Evolutionary conservation across 2,888 invertebrate species (phyloP).

Genomic region (Coremacera marginata): DNA sequence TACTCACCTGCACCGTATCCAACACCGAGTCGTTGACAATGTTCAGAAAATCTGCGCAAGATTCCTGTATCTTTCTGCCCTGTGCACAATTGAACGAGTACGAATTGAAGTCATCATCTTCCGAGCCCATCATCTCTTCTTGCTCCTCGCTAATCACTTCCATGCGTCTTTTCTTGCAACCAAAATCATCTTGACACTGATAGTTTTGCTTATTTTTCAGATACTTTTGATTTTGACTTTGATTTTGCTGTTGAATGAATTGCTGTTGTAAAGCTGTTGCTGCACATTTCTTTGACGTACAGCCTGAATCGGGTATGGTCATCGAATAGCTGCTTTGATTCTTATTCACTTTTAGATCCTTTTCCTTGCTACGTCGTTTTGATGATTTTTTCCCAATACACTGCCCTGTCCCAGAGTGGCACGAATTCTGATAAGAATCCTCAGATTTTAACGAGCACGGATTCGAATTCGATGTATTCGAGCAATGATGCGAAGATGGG

Average conservation of each 20-base stretch:
- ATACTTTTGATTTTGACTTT: conserved; percentile 29
- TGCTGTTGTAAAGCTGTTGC: not conserved
- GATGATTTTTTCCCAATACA: not conserved
- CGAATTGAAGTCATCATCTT: conserved; percentile 16
- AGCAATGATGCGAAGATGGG: no score
- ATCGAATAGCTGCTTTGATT: not conserved
- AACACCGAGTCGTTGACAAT: conserved; percentile 60
- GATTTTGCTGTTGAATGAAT: not conserved
- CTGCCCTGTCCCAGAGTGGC: not conserved
- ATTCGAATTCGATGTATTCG: no score
- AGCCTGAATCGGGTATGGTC: not conserved
- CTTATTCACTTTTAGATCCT: not conserved
- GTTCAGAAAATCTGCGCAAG: conserved; percentile 61
- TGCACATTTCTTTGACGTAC: not conserved
- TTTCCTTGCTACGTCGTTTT: not conserved
- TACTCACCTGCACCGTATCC: conserved; percentile 58
- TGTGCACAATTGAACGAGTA: conserved; percentile 20
- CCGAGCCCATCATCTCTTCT: conserved; percentile 28
- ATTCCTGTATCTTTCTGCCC: conserved; percentile 51
- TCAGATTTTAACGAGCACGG: no score
- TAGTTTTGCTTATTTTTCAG: conserved; percentile 41
- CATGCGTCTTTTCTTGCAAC: conserved; percentile 35
- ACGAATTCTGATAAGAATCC: no score
- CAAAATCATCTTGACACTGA: conserved; percentile 36
- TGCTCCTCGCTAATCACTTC: conserved; percentile 49